These are phyloP conservation scores for Dynastes maya DNA, from an alignment of 2,888 invertebrate species.

Conservation along the genomic window DNA sequence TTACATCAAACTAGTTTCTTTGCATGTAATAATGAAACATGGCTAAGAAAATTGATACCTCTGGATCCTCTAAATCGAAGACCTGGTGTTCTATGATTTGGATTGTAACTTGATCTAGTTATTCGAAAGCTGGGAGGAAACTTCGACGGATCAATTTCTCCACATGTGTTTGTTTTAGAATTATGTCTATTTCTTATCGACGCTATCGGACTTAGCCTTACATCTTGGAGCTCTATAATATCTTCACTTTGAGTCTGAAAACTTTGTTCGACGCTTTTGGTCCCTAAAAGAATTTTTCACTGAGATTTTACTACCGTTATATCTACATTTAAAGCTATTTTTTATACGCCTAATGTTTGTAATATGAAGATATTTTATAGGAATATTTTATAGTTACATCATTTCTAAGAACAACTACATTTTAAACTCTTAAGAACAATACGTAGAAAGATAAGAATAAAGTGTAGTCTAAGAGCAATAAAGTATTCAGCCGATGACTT, in stretches of 20 bases:
- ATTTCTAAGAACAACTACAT: background rate
- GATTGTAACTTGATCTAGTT: conserved; percentile 75
- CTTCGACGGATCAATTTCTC: conserved; percentile 75
- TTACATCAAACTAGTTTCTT: background rate
- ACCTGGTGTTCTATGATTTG: conserved; percentile 75
- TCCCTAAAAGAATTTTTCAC: conserved; percentile 61
- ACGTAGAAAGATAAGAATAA: too few species aligned
- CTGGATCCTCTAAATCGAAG: conserved; percentile 74
- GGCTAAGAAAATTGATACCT: conserved; percentile 63
- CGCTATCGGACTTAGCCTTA: conserved; percentile 88
- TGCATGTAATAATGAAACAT: background rate
- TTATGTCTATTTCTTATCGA: conserved; percentile 82
- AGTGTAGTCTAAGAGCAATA: too few species aligned
- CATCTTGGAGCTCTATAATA: conserved; percentile 92
- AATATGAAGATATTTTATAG: too few species aligned
- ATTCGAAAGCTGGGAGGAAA: conserved; percentile 86
- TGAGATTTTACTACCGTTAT: too few species aligned
- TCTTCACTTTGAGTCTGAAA: conserved; percentile 74
- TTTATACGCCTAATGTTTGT: too few species aligned
- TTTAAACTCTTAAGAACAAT: too few species aligned
- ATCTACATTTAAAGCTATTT: too few species aligned
- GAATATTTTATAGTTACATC: background rate
- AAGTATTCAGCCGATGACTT: too few species aligned
- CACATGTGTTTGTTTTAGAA: conserved; percentile 65
- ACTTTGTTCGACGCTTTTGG: conserved; percentile 64